phyloP scores from a whole-genome alignment of 2,113 vertebrate genomes.

The Gracilinanus agilis region DNA sequence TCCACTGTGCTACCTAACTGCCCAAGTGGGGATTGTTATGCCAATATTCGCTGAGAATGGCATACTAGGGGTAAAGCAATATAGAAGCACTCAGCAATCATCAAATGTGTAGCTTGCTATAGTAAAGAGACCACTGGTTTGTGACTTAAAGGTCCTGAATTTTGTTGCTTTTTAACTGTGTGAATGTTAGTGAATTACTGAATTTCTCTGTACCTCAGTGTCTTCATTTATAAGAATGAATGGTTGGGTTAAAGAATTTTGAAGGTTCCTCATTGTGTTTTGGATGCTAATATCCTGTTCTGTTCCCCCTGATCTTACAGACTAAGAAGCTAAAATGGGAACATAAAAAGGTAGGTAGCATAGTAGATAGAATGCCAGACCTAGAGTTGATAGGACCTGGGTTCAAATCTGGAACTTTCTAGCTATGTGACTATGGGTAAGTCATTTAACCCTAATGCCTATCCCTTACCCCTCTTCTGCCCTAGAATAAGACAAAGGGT shows the following conservation, averaged over 20 bases:
- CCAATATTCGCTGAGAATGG: not conserved
- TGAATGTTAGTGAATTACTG: not conserved
- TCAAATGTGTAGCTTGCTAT: not conserved
- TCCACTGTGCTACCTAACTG: too few species aligned
- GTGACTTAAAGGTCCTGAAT: not conserved
- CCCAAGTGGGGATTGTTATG: not conserved
- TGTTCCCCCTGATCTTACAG: not conserved
- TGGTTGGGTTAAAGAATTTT: not conserved
- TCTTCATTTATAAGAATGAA: not conserved
- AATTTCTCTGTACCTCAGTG: not conserved
- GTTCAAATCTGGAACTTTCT: too few species aligned
- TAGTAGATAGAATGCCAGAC: too few species aligned
- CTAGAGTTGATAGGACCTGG: too few species aligned
- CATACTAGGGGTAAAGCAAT: not conserved
- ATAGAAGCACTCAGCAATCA: not conserved
- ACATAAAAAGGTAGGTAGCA: too few species aligned
- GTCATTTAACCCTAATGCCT: too few species aligned
- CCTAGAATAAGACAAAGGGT: too few species aligned
- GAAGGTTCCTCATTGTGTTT: not conserved
- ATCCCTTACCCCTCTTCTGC: too few species aligned
- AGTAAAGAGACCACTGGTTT: not conserved
- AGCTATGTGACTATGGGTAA: too few species aligned
- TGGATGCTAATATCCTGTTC: not conserved
- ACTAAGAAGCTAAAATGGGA: not conserved
- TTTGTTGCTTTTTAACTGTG: not conserved